Conservation (phyloP, 2,797 vertebrate genomes). For the Hemitrygon akajei region DNA sequence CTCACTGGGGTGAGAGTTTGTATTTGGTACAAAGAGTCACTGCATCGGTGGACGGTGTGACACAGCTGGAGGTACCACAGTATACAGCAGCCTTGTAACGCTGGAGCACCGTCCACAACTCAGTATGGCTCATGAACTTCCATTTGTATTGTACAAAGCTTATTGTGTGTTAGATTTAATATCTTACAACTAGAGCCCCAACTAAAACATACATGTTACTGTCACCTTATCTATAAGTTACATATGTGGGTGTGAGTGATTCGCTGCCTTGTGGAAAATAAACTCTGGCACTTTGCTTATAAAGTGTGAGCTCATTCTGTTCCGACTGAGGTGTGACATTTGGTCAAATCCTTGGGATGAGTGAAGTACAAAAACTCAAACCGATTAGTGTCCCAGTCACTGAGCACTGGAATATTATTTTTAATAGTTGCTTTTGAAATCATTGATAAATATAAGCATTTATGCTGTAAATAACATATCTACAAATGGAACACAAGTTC, state of each 20-base stretch:
- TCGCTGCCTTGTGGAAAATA: not conserved
- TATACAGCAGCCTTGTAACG: not conserved
- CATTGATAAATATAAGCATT: slow-evolving; percentile 9
- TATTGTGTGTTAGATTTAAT: slow-evolving; percentile 5
- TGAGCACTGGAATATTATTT: not conserved
- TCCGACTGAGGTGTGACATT: no score
- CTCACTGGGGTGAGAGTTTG: not conserved
- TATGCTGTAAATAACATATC: slow-evolving; percentile 25
- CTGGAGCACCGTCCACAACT: not conserved
- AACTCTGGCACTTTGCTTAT: not conserved
- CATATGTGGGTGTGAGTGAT: not conserved
- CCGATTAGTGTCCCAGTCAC: not conserved
- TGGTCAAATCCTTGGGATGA: not conserved
- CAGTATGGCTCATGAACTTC: not conserved
- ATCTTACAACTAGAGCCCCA: not conserved
- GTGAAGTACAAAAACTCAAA: not conserved
- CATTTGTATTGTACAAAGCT: not conserved
- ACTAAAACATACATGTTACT: not conserved
- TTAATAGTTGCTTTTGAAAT: slow-evolving; percentile 12
- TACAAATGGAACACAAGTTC: not conserved
- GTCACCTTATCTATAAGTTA: not conserved
- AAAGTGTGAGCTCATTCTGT: not conserved
- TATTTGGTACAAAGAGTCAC: not conserved
- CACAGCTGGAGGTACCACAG: not conserved
- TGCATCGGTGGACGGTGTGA: not conserved